Evolutionary conservation across 2,797 vertebrate species (phyloP).

Genomic region (Phrynocephalus guinanensis): DNA sequence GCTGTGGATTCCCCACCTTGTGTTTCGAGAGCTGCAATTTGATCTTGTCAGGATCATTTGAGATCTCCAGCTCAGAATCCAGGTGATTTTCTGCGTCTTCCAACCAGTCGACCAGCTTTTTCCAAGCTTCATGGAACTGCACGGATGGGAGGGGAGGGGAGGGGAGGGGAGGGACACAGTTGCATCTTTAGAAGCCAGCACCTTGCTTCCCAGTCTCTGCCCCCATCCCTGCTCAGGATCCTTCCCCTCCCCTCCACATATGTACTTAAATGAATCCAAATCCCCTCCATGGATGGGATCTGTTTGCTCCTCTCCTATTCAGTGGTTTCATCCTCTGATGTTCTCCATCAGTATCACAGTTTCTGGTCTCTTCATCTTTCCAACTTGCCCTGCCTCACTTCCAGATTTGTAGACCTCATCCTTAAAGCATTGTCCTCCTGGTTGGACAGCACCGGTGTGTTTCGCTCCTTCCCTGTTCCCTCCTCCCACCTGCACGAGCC

Average conservation of each 20-base stretch:
- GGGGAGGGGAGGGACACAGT: neutral
- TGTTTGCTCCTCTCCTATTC: too few species aligned
- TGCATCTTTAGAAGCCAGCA: neutral
- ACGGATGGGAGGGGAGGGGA: slow-evolving; percentile 8
- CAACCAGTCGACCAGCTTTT: slow-evolving; percentile 95
- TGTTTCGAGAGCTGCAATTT: slow-evolving; percentile 96
- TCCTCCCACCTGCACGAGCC: neutral
- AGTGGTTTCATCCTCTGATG: too few species aligned
- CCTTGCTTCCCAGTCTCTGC: neutral
- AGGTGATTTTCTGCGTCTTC: slow-evolving; percentile 96
- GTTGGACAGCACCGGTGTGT: neutral
- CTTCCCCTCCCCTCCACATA: neutral
- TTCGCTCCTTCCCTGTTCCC: rapidly evolving
- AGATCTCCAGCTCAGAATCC: slow-evolving; percentile 97
- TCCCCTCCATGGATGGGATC: too few species aligned
- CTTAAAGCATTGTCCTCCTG: neutral
- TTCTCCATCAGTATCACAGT: neutral
- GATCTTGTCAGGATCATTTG: slow-evolving; percentile 98
- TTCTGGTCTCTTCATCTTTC: neutral
- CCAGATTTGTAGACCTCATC: neutral
- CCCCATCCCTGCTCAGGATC: neutral
- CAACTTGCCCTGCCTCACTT: neutral
- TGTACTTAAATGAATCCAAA: too few species aligned
- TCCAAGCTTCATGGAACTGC: slow-evolving; percentile 98
- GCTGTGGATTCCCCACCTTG: slow-evolving; percentile 79